Conservation (phyloP, 2,888 invertebrate genomes). For the Lysandra bellargus region DNA sequence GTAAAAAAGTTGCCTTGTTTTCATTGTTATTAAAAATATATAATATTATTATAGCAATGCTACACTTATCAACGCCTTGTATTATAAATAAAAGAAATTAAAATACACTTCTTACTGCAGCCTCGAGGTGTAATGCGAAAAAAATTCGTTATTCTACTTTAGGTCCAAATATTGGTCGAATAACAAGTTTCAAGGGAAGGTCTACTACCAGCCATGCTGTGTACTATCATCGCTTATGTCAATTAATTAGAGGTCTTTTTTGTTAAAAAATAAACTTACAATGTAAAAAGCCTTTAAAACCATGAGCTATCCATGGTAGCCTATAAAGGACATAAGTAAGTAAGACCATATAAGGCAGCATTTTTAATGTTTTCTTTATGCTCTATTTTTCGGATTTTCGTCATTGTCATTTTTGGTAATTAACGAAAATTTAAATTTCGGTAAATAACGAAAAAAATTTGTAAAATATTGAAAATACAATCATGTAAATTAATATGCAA, state of each 20-base stretch:
- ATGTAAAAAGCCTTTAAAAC: background rate
- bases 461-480: no score
- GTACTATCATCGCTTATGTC: background rate
- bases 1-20: no score
- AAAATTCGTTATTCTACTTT: background rate
- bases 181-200: constrained; percentile 16
- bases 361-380: no score
- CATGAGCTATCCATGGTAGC: background rate
- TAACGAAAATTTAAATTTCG: no score
- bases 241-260: background rate
- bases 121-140: background rate
- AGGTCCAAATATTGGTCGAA: background rate
- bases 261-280: background rate
- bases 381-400: no score
- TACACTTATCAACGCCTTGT: background rate
- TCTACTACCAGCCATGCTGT: background rate
- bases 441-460: no score
- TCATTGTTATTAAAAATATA: background rate
- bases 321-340: no score
- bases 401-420: no score
- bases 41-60: background rate
- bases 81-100: background rate
- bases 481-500: no score
- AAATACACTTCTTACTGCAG: background rate
- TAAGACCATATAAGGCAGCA: no score